A percentile compares a stretch with the other conserved stretches of the same genome.
These are phyloP conservation scores for Eupithecia vulgata DNA, from an alignment of 2,888 invertebrate genomes.

Conservation along the genomic window DNA sequence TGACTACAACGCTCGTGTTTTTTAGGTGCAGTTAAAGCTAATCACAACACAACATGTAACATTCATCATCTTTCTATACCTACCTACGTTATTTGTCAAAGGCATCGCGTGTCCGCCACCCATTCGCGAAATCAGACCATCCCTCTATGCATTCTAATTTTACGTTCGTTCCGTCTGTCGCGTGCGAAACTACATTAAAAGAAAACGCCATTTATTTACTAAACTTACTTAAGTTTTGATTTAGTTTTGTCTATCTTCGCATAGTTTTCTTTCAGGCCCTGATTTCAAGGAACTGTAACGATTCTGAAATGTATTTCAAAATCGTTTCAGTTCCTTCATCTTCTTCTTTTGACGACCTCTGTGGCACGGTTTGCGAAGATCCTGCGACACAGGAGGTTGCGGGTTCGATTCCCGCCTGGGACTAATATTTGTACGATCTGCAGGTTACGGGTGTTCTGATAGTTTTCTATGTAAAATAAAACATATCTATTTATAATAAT, in stretches of 20 bases:
- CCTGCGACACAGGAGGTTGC: too few relatives aligned
- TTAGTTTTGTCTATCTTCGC: neutral
- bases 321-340: too few relatives aligned
- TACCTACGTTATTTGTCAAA: constrained; percentile 30
- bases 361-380: too few relatives aligned
- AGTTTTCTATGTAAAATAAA: too few relatives aligned
- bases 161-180: constrained; percentile 10
- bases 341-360: too few relatives aligned
- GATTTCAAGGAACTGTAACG: neutral
- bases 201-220: neutral
- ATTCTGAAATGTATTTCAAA: too few relatives aligned
- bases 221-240: neutral
- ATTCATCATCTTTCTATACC: neutral
- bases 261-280: neutral
- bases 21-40: neutral
- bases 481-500: too few relatives aligned
- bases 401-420: too few relatives aligned
- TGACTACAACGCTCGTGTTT: neutral
- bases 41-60: neutral
- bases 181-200: constrained; percentile 5
- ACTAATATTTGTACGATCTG: too few relatives aligned
- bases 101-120: constrained; percentile 35
- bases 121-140: constrained; percentile 17
- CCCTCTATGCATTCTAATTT: constrained; percentile 7
- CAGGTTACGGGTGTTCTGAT: too few relatives aligned